Evolutionary conservation across 1,140 invertebrate species (phyloP), one percentile per base, ranked within the genome.

Genomic region (Carposina sasakii): DNA sequence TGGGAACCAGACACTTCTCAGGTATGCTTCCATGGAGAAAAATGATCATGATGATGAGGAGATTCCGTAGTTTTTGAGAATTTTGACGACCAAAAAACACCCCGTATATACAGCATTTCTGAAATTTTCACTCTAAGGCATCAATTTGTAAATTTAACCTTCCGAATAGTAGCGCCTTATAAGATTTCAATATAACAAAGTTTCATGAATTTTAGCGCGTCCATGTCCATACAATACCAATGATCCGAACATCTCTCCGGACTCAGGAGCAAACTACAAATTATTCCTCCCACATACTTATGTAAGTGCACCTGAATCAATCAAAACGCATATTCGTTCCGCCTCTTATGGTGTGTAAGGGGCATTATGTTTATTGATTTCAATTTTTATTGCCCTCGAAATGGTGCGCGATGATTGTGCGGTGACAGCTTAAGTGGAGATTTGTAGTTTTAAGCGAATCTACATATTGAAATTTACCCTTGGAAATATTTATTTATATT

Each of bases 251-350:
- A 44, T 23, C 46, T 37, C 43, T 40, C 44, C 30, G 6, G n/a
- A 41, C 54, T 58, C 74, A 71, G 71, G 50, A 73, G 72, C 71
- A 44, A 59, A 60, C 52, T 63, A 74, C 69, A 78, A 73, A 73
- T 81, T 81, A 79, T 81, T 78, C 77, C 77, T 71, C 77, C 76
- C 69, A 76, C 72, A 69, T 72, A 61, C 56, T 66, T 61, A 57
- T 63, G 66, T 77, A 76, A 74, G 60, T 76, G 74, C 72, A 76
- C 72, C 71, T 72, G 77, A 75, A 79, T 81, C 76, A 73, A 77
- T 81, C 77, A 77, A 62, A 72, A 70, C 55, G 53, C 16, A 60
- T 56, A 54, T 71, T 66, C 48, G 72, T 69, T 64, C 71, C 73
- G 71, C 70, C 69, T 62, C 67, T 65, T n/a, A n/a, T n/a, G n/a